A percentile compares a stretch with the other conserved stretches of the same genome.
Conservation (phyloP, 2,888 invertebrate genomes). For the Macrosoma leucophasiata region DNA sequence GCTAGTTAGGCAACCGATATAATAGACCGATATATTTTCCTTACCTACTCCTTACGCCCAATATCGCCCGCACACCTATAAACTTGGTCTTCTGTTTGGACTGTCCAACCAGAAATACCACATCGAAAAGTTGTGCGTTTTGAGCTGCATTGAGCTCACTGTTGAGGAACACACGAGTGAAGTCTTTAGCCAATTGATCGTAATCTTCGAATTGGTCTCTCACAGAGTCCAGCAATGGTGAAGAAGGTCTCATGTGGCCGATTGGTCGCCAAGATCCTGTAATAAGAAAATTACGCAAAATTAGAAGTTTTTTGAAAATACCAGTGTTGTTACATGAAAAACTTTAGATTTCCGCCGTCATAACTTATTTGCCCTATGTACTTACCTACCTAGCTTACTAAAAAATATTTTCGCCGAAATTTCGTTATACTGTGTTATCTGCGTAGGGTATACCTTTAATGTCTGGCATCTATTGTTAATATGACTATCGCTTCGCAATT, state of each 20-base stretch:
- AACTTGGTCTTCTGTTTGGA: slow-evolving; percentile 94
- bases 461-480: no score
- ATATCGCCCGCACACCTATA: slow-evolving; percentile 92
- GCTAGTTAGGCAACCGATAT: no score
- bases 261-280: slow-evolving; percentile 94
- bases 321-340: no score
- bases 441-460: no score
- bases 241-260: slow-evolving; percentile 94
- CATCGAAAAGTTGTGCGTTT: slow-evolving; percentile 91
- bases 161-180: slow-evolving; percentile 91
- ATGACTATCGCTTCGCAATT: no score
- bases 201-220: slow-evolving; percentile 96
- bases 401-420: no score
- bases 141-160: slow-evolving; percentile 84
- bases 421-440: no score
- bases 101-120: slow-evolving; percentile 92
- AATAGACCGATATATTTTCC: no score
- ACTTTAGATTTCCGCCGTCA: no score
- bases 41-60: slow-evolving; percentile 92
- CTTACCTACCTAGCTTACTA: no score
- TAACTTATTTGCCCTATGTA: no score
- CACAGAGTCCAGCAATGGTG: slow-evolving; percentile 93
- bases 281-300: slow-evolving; percentile 8
- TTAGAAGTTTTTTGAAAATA: no score
- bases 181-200: slow-evolving; percentile 94